phyloP scores from a whole-genome alignment of 2,113 vertebrate species.

The Prunella fulvescens region DNA sequence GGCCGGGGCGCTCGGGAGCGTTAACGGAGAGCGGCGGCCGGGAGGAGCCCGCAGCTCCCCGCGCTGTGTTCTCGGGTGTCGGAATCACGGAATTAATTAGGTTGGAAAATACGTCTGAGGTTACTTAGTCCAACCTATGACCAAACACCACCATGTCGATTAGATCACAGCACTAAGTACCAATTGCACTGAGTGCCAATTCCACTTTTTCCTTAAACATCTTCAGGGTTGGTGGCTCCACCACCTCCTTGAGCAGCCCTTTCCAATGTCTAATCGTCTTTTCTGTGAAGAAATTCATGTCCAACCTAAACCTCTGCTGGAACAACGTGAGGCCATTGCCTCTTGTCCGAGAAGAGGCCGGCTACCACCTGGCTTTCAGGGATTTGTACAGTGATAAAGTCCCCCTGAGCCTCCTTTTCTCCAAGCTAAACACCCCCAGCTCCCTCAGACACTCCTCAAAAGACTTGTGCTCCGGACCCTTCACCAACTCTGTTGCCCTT shows the following conservation, averaged over 20 bases:
- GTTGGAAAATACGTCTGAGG: not conserved
- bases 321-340: not conserved
- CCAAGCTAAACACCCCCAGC: not conserved
- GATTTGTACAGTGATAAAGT: not conserved
- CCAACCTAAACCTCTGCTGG: not conserved
- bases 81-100: not conserved
- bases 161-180: not conserved
- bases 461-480: not conserved
- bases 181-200: too few species aligned
- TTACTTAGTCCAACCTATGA: not conserved
- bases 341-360: fast-evolving
- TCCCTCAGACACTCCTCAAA: not conserved
- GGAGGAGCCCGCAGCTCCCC: too few species aligned
- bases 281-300: not conserved
- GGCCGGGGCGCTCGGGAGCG: fast-evolving
- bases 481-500: not conserved
- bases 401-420: not conserved
- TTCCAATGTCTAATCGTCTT: not conserved
- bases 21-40: too few species aligned
- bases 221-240: not conserved
- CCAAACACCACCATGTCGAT: not conserved
- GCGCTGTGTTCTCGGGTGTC: too few species aligned
- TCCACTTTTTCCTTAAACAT: not conserved
- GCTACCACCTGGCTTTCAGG: too few species aligned
- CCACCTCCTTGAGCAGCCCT: too few species aligned